A percentile compares a stretch with the other conserved stretches of the same genome.
phyloP scores from a whole-genome alignment of 2,113 vertebrate species.

The Prunella fulvescens region DNA sequence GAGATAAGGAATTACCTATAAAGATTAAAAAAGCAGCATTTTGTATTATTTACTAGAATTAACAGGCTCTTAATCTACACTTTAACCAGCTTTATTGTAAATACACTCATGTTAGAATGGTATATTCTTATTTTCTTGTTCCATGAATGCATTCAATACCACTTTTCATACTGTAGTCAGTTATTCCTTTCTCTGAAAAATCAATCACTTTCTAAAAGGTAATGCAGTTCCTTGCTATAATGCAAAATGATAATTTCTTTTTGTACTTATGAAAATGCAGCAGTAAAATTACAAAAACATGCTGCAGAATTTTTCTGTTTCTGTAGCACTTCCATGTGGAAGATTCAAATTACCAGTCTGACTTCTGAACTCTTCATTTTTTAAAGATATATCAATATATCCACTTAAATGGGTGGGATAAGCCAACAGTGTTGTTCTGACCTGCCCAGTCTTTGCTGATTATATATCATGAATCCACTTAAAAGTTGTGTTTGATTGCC shows the following conservation, averaged over 20 bases:
- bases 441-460: not conserved
- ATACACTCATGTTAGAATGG: not conserved
- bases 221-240: not conserved
- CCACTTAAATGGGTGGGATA: not conserved
- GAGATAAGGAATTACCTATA: not conserved
- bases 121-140: not conserved
- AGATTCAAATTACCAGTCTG: not conserved
- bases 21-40: not conserved
- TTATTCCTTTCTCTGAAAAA: not conserved
- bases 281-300: not conserved
- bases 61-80: not conserved
- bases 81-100: not conserved
- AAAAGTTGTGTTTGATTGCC: not conserved
- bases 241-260: not conserved
- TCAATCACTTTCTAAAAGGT: not conserved
- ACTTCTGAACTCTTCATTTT: not conserved
- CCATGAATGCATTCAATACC: not conserved
- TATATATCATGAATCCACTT: not conserved
- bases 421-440: not conserved
- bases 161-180: not conserved
- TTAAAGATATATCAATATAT: not conserved
- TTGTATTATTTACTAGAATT: not conserved
- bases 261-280: not conserved
- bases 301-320: not conserved
- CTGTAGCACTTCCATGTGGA: not conserved